Evolutionary conservation across 1,140 invertebrate genomes (phyloP).

Genomic region (Pygmarrhopalites habei): DNA sequence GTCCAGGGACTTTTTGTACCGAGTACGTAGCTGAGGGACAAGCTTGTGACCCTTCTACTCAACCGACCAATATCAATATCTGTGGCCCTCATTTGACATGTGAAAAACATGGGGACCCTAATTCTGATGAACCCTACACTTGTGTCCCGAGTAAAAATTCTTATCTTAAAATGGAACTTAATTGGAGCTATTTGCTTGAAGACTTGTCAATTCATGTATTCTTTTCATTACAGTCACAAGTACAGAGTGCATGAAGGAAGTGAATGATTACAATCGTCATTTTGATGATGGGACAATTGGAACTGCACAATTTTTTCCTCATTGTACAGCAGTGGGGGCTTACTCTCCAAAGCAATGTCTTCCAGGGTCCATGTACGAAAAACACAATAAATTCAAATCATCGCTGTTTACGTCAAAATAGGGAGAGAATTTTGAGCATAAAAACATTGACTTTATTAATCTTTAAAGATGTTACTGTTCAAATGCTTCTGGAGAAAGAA

Average conservation of each 20-base stretch:
- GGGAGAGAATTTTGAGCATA: neutral
- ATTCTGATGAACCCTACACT: neutral
- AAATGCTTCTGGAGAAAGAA: constrained; percentile 18
- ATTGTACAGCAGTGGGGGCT: constrained; percentile 28
- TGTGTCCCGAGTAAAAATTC: neutral
- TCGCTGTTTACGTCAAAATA: neutral
- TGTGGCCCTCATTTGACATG: constrained; percentile 35
- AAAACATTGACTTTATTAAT: neutral
- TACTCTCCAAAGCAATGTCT: constrained; percentile 32
- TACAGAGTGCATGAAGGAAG: constrained; percentile 10
- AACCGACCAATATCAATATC: constrained; percentile 19
- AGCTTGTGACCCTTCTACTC: constrained; percentile 8
- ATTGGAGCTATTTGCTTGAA: neutral
- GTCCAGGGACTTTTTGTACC: constrained; percentile 23
- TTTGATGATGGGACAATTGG: constrained; percentile 18
- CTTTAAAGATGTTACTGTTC: constrained; percentile 33
- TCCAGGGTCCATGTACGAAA: constrained; percentile 29
- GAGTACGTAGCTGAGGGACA: constrained; percentile 29
- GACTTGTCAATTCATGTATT: neutral
- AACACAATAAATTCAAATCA: neutral
- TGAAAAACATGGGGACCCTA: neutral
- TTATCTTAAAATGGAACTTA: neutral
- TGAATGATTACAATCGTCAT: constrained; percentile 2
- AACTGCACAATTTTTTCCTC: constrained; percentile 29
- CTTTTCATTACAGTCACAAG: neutral